Evolutionary conservation across 2,113 vertebrate genomes (phyloP).

Genomic region (Seriola quinqueradiata): DNA sequence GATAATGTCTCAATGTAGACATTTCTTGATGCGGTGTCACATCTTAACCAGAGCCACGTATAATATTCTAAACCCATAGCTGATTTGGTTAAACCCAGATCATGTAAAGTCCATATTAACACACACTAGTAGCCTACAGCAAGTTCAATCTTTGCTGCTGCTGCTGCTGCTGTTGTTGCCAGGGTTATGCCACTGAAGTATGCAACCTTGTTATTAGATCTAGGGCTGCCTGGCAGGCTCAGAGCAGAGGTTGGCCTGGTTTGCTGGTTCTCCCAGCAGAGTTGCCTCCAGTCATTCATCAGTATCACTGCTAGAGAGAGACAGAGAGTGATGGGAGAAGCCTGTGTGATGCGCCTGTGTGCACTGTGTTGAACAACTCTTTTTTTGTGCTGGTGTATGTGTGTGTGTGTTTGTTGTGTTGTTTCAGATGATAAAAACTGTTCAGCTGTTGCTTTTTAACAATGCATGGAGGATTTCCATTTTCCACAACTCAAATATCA

Average conservation of each 20-base stretch:
- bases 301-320: slow-evolving; percentile 43
- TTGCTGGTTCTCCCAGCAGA: slow-evolving; percentile 55
- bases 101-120: slow-evolving; percentile 4
- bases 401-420: background rate
- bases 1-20: slow-evolving; percentile 39
- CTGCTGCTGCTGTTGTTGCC: slow-evolving; percentile 45
- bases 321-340: slow-evolving; percentile 42
- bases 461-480: background rate
- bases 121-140: slow-evolving; percentile 13
- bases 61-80: slow-evolving; percentile 3
- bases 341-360: slow-evolving; percentile 36
- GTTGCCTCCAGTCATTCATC: slow-evolving; percentile 60
- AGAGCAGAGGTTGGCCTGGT: slow-evolving; percentile 38
- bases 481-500: background rate
- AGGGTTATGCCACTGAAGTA: slow-evolving; percentile 61
- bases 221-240: slow-evolving; percentile 54
- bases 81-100: slow-evolving; percentile 17
- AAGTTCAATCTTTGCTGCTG: slow-evolving; percentile 14
- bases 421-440: background rate
- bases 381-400: background rate
- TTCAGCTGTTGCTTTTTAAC: background rate
- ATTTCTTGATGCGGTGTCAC: slow-evolving; percentile 9
- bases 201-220: slow-evolving; percentile 66
- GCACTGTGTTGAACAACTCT: slow-evolving; percentile 21
- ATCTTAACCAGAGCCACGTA: background rate